These are phyloP conservation scores for Drosophila diplacantha DNA, from an alignment of 2,888 invertebrate species.

Conservation along the genomic window DNA sequence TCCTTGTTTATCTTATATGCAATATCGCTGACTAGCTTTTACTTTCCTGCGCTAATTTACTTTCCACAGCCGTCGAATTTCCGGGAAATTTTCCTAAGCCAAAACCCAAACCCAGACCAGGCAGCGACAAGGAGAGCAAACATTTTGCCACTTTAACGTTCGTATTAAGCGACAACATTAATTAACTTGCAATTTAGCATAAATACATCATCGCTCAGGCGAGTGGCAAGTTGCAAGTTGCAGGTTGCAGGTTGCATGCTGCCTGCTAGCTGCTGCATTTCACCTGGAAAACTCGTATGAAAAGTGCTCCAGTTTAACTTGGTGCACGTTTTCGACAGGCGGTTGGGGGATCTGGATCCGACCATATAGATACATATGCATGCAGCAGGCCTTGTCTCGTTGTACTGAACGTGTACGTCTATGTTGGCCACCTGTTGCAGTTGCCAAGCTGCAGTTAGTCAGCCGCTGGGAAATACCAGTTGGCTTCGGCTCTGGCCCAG, in stretches of 20 bases:
- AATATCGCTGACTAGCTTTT: neutral
- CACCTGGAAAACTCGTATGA: constrained; percentile 64
- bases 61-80: constrained; percentile 43
- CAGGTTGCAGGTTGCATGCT: constrained; percentile 16
- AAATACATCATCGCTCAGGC: constrained; percentile 70
- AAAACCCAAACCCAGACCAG: constrained; percentile 12
- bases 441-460: constrained; percentile 56
- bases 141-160: constrained; percentile 68
- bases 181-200: constrained; percentile 73
- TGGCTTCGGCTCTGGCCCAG: constrained; percentile 25
- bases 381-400: constrained; percentile 40
- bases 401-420: constrained; percentile 22
- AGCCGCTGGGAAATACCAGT: constrained; percentile 72
- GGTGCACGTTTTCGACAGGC: constrained; percentile 69
- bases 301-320: constrained; percentile 73
- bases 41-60: constrained; percentile 3
- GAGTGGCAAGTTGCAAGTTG: constrained; percentile 15
- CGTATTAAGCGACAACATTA: constrained; percentile 71
- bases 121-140: constrained; percentile 45
- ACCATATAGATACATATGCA: neutral
- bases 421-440: constrained; percentile 42
- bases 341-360: constrained; percentile 16
- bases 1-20: neutral
- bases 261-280: constrained; percentile 39
- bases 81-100: constrained; percentile 39